Evolutionary conservation across 2,113 vertebrate genomes (phyloP).

Genomic region (Grantiella picta): DNA sequence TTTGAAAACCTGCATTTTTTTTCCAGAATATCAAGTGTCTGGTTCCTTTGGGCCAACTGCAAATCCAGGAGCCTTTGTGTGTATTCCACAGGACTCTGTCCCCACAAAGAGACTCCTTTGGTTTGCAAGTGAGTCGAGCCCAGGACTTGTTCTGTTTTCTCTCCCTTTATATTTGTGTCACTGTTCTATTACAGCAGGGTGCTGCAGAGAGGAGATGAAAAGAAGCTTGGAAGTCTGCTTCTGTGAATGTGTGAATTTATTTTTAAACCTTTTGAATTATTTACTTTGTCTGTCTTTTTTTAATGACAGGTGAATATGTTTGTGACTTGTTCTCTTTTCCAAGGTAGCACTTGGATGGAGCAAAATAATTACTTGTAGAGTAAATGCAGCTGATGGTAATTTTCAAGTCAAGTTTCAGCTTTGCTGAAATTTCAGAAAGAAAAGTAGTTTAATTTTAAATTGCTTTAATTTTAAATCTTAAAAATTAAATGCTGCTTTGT

Average conservation of each 20-base stretch:
- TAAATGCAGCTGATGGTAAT: constrained; percentile 16
- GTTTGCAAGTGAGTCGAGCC: background rate
- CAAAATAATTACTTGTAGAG: background rate
- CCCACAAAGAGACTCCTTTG: background rate
- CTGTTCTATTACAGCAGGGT: background rate
- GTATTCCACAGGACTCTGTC: background rate
- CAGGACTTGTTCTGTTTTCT: background rate
- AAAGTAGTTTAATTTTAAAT: background rate
- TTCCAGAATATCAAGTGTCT: background rate
- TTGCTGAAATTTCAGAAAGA: constrained; percentile 3
- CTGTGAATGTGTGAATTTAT: constrained; percentile 11
- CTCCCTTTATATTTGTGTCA: background rate
- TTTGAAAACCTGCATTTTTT: background rate
- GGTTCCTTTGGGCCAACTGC: background rate
- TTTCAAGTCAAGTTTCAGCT: constrained; percentile 18
- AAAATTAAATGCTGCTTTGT: background rate
- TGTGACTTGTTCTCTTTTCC: constrained; percentile 21
- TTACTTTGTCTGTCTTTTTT: constrained; percentile 27
- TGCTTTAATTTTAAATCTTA: background rate
- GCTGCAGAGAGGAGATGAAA: constrained; percentile 31
- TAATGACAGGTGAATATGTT: background rate
- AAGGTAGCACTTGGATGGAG: background rate
- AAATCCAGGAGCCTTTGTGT: background rate
- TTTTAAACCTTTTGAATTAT: constrained; percentile 60
- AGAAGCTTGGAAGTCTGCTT: constrained; percentile 30